Evolutionary conservation across 2,113 vertebrate species (phyloP).

Genomic region (Melanotaenia duboulayi): DNA sequence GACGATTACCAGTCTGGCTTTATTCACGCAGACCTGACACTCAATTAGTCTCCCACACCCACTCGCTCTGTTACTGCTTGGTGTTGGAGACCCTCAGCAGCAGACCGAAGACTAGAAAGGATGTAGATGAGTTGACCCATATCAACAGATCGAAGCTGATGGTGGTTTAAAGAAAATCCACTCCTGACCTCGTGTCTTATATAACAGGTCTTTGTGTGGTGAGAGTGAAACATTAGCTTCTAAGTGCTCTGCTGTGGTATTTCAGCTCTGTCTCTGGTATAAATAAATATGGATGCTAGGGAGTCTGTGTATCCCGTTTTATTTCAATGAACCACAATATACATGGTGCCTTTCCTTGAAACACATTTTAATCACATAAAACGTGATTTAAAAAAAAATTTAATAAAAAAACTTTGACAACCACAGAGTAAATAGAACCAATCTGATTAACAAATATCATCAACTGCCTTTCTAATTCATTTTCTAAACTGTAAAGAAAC

Average conservation of each 20-base stretch:
- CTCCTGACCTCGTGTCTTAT: constrained; percentile 38
- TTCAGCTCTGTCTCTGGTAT: neutral
- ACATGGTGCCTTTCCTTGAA: too few relatives aligned
- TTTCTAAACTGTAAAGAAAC: too few relatives aligned
- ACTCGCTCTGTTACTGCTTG: constrained; percentile 84
- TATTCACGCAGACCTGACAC: constrained; percentile 84
- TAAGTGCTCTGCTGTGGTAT: neutral
- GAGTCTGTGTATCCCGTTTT: too few relatives aligned
- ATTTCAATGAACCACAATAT: too few relatives aligned
- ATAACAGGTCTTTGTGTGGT: neutral
- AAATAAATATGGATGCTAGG: neutral
- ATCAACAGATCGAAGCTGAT: constrained; percentile 32
- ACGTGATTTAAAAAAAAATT: too few relatives aligned
- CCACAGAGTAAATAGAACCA: too few relatives aligned
- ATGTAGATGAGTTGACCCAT: constrained; percentile 84
- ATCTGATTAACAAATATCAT: too few relatives aligned
- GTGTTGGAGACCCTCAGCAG: constrained; percentile 81
- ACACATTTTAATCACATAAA: too few relatives aligned
- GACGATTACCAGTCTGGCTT: constrained; percentile 84
- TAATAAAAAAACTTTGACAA: too few relatives aligned
- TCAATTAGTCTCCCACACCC: constrained; percentile 84
- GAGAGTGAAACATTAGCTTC: neutral
- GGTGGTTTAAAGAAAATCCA: constrained; percentile 72
- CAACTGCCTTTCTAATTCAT: too few relatives aligned
- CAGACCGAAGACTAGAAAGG: constrained; percentile 79